A percentile compares a stretch with the other conserved stretches of the same genome.
These are phyloP conservation scores for Nephrocerus scutellatus DNA, from an alignment of 2,888 invertebrate genomes.

Conservation along the genomic window DNA sequence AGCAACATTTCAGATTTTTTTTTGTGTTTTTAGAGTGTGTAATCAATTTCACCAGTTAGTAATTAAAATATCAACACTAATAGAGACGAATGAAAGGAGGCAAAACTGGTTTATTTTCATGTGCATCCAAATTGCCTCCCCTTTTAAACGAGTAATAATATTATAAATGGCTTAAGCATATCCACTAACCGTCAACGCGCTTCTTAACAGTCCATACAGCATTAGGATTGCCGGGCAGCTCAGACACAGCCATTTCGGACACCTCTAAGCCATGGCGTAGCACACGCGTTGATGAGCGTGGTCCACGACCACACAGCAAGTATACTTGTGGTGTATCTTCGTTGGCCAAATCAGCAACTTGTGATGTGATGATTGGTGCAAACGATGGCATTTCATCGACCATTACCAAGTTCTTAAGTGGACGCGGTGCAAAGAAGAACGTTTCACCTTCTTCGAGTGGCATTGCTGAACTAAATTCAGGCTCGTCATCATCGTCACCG, in stretches of 20 bases:
- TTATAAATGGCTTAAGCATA: not conserved
- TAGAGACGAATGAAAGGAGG: constrained; percentile 23
- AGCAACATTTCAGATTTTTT: no score
- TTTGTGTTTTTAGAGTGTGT: not conserved
- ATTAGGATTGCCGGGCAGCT: constrained; percentile 98
- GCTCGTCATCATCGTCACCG: constrained; percentile 98
- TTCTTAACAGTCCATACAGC: constrained; percentile 99
- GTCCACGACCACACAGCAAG: constrained; percentile 91
- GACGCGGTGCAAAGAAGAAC: constrained; percentile 95
- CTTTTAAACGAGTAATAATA: constrained; percentile 7
- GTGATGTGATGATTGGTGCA: constrained; percentile 77
- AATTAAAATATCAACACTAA: constrained; percentile 24
- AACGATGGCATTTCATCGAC: constrained; percentile 96
- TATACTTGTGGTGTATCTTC: constrained; percentile 99
- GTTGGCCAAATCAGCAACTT: constrained; percentile 91
- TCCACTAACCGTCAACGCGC: constrained; percentile 84
- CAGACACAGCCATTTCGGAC: constrained; percentile 99
- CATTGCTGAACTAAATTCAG: constrained; percentile 97
- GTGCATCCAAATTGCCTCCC: constrained; percentile 8
- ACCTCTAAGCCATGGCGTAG: constrained; percentile 96
- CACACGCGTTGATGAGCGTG: constrained; percentile 87
- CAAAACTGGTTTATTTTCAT: constrained; percentile 13
- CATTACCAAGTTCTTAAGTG: constrained; percentile 85
- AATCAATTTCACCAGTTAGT: constrained; percentile 35
- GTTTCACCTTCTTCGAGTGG: constrained; percentile 98